Base-by-base conservation (phyloP, 2,797 vertebrate species). In the Falco naumanni region DNA sequence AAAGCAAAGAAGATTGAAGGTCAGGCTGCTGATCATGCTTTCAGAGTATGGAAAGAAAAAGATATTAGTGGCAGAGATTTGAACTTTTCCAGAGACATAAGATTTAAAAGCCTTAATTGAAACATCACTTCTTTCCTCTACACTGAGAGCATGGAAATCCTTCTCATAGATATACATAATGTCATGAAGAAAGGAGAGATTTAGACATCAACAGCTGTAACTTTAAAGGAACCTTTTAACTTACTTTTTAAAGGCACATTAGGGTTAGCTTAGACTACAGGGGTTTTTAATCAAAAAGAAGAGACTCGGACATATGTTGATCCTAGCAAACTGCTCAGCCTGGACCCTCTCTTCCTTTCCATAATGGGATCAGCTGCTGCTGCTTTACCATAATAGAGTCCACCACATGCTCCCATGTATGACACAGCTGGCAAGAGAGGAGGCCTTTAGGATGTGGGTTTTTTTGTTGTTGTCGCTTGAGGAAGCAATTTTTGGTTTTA, bases 41-140 rank as follows among this genome's bases (percentile, higher is more conserved):
- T 72, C 72, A 80, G 76, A 71, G 15, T 34, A 47, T 33, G 59
- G 66, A 65, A 78, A 85, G 61, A 83, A 77, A 78, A 79, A 78
- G 31, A 17, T 85, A 79, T 57, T 93, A 84, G 79, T 78, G 56
- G 54, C 34, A 72, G 63, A 87, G 90, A 91, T 89, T 60, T 82
- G 84, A 95, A 87, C 69, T 91, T 95, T 90, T 94, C 91, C 82
- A 70, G 66, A 89, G 83, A 92, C 9, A 14, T 11, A n/a, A 84
- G 89, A 61, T 92, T 96, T 91, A 95, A 92, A 94, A 93, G 50
- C 78, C 68, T 88, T 96, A 88, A 94, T 76, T 72, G 90, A 91
- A 95, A 84, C 84, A 80, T 88, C 48, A 65, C 33, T 74, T 87
- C 48, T 86, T 87, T 89, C 54, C 72, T 85, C 43, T 57, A 69